phyloP scores from a whole-genome alignment of 2,888 invertebrate species.

The Clusia tigrina region DNA sequence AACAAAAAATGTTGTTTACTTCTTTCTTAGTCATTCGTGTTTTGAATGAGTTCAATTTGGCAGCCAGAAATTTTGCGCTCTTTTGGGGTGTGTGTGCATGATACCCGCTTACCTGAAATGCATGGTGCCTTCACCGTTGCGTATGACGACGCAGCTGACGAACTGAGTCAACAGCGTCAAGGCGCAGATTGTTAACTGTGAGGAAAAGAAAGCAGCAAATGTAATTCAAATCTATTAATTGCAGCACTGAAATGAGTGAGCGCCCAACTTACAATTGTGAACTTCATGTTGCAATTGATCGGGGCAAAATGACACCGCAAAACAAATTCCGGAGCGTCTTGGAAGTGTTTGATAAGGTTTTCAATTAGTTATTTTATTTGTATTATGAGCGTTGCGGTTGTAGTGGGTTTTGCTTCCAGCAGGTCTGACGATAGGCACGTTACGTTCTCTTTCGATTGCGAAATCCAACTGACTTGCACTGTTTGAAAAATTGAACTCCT shows the following conservation, averaged over 20 bases:
- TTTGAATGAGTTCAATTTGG: too few relatives aligned
- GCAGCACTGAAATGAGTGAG: too few relatives aligned
- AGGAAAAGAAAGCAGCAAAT: neutral
- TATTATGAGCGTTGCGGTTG: neutral
- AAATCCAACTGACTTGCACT: slow-evolving; percentile 37
- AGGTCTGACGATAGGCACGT: slow-evolving; percentile 1
- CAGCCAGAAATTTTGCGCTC: too few relatives aligned
- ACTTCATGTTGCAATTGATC: neutral
- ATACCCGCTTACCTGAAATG: slow-evolving; percentile 55
- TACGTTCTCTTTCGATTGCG: slow-evolving; percentile 29
- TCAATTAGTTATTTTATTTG: neutral
- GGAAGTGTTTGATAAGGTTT: neutral
- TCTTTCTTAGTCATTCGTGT: too few relatives aligned
- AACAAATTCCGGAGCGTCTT: too few relatives aligned
- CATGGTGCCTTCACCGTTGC: slow-evolving; percentile 34
- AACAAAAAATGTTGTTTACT: neutral
- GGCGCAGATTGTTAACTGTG: slow-evolving; percentile 33
- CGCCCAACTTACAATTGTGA: slow-evolving; percentile 5
- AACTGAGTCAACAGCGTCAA: slow-evolving; percentile 23
- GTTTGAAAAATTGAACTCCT: slow-evolving; percentile 17
- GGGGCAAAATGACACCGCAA: too few relatives aligned
- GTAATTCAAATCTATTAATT: neutral
- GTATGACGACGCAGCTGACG: slow-evolving; percentile 28
- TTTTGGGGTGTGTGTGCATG: too few relatives aligned
- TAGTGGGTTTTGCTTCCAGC: neutral